phyloP scores from a whole-genome alignment of 2,113 vertebrate genomes.

The Castor canadensis region DNA sequence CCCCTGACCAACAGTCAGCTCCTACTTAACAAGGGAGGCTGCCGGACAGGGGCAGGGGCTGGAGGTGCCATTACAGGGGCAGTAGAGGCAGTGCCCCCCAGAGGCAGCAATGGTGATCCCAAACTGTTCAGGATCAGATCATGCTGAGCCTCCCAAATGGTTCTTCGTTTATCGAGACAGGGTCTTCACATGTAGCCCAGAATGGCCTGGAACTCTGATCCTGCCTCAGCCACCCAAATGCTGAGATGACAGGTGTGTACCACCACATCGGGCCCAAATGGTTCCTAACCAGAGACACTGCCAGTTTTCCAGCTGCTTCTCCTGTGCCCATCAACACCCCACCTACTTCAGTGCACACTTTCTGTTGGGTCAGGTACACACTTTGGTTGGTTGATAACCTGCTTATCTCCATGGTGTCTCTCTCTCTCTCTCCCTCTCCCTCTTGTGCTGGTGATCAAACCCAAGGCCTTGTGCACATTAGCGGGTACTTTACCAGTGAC shows the following conservation, averaged over 20 bases:
- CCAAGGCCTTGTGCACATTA: no score
- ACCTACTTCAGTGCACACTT: not conserved
- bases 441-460: no score
- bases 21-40: no score
- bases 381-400: not conserved
- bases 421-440: no score
- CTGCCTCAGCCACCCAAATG: not conserved
- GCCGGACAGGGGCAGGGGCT: not conserved
- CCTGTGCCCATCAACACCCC: not conserved
- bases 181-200: not conserved
- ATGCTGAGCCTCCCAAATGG: not conserved
- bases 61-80: not conserved
- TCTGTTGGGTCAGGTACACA: not conserved
- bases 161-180: not conserved
- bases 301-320: not conserved
- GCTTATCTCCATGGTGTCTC: not conserved
- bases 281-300: not conserved
- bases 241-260: not conserved
- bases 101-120: not conserved
- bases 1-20: rapidly evolving
- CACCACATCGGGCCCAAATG: no score
- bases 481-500: no score
- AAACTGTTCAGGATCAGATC: no score
- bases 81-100: not conserved
- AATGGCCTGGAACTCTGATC: not conserved